phyloP scores from a whole-genome alignment of 2,113 vertebrate genomes.

The Haplochromis vanheusdeni region DNA sequence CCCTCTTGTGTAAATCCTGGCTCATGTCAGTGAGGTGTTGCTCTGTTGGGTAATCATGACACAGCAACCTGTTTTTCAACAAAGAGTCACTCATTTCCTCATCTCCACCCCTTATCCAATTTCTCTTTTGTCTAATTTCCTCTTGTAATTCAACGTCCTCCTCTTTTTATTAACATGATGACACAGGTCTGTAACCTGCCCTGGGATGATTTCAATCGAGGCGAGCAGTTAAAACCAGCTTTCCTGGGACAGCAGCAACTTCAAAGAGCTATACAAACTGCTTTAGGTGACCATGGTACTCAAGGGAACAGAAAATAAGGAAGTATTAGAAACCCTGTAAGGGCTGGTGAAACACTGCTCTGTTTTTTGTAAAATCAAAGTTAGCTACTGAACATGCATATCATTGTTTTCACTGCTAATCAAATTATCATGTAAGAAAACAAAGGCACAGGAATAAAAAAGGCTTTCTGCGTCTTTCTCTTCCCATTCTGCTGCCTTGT shows the following conservation, averaged over 20 bases:
- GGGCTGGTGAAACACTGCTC: background rate
- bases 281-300: background rate
- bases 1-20: background rate
- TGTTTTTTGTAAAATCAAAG: background rate
- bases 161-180: background rate
- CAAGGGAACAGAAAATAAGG: background rate
- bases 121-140: background rate
- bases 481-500: background rate
- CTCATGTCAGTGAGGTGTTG: background rate
- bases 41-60: background rate
- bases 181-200: background rate
- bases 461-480: background rate
- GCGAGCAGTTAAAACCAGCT: background rate
- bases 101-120: background rate
- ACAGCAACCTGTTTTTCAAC: background rate
- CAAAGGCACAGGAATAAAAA: background rate
- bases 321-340: background rate
- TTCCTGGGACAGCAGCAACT: background rate
- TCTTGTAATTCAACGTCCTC: background rate
- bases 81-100: background rate
- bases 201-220: background rate
- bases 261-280: background rate
- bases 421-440: background rate
- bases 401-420: background rate
- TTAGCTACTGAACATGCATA: background rate